Base-by-base conservation (phyloP, 2,888 invertebrate genomes). In the Aporophyla nigra region DNA sequence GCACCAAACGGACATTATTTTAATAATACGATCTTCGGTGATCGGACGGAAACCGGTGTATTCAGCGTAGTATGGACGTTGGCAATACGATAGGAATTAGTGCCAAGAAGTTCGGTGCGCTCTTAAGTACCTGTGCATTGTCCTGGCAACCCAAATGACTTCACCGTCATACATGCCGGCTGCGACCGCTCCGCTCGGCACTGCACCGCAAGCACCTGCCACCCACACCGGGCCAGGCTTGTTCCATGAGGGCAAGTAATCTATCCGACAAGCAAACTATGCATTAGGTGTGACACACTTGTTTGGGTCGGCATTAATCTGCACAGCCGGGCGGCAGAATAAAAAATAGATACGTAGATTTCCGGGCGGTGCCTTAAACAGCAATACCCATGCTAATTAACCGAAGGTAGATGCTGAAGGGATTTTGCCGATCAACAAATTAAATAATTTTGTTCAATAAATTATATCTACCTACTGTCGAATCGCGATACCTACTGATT, bases 131-230 rank as follows among this genome's bases (percentile, higher is more conserved):
- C 90, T 93, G 89, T 95, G 95, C n/a, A 95, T 94, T 27, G 95
- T 94, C 53, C 96, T 91, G 3, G 95, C 96, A 6, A 96, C 91
- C 95, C 95, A 96, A 9, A 91, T 92, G 76, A 92, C 88, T 82
- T 95, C 95, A 4, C 91, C 92, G 71, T 93, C 92, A 75, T 84
- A 91, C 9, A 92, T 78, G 33, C 95, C 96, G 24, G 95, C 96
- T 1, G 93, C 91, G 27, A 95, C 95, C 1, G 96, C 96, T 6
- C 95, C 96, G 85, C 95, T 94, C 7, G 96, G 96, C 82, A 96
- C 96, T 1, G 95, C 95, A 27, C 96, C 96, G 86, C 93, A 94
- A 46, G 95, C 95, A 80, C 95, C 93, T 83, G 95, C 92, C 81
- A 96, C 95, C 96, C 96, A 96, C 86, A 96, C 94, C 0, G 95